Percentiles rank a stretch among this genome's conserved stretches.
Evolutionary conservation across 2,797 vertebrate genomes (phyloP).

Genomic region (Brachyrhaphis roseni): DNA sequence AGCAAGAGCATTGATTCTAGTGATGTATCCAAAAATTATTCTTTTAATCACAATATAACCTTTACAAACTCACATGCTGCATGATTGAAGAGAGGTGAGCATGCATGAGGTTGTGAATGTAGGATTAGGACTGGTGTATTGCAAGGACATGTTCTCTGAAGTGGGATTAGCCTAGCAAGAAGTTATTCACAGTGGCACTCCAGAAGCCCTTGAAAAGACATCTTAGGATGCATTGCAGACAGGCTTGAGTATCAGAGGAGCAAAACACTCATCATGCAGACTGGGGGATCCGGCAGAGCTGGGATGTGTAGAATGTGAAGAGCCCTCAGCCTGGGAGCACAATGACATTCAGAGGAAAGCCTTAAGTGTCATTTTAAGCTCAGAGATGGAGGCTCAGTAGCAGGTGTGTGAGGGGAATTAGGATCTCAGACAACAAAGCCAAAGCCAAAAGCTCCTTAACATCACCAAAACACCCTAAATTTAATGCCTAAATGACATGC

Average conservation of each 20-base stretch:
- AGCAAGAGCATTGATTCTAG: slow-evolving; percentile 35
- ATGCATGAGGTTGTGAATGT: slow-evolving; percentile 60
- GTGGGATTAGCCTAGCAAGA: slow-evolving; percentile 69
- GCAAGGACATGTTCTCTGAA: slow-evolving; percentile 71
- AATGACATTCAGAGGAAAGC: slow-evolving; percentile 67
- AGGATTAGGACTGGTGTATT: slow-evolving; percentile 64
- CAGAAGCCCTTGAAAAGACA: slow-evolving; percentile 65
- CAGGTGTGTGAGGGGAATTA: slow-evolving; percentile 68
- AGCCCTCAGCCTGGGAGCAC: slow-evolving; percentile 52
- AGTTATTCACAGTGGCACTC: slow-evolving; percentile 69
- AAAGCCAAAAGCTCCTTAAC: slow-evolving; percentile 45
- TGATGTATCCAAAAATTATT: slow-evolving; percentile 29
- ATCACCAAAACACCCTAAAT: slow-evolving; percentile 40
- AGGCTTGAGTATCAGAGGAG: slow-evolving; percentile 48
- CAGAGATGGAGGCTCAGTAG: slow-evolving; percentile 55
- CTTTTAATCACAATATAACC: slow-evolving; percentile 17
- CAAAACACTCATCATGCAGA: slow-evolving; percentile 63
- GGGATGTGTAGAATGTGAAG: slow-evolving; percentile 53
- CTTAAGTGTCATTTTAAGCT: slow-evolving; percentile 73
- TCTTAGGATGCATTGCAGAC: slow-evolving; percentile 55
- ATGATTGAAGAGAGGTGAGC: slow-evolving; percentile 51
- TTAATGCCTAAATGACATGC: slow-evolving; percentile 23
- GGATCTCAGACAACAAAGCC: slow-evolving; percentile 50
- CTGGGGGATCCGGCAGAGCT: slow-evolving; percentile 38
- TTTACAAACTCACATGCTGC: slow-evolving; percentile 10